Percentiles rank a stretch among this genome's conserved stretches.
phyloP scores from a whole-genome alignment of 2,888 invertebrate genomes.

The Heterodera filipjevi region DNA sequence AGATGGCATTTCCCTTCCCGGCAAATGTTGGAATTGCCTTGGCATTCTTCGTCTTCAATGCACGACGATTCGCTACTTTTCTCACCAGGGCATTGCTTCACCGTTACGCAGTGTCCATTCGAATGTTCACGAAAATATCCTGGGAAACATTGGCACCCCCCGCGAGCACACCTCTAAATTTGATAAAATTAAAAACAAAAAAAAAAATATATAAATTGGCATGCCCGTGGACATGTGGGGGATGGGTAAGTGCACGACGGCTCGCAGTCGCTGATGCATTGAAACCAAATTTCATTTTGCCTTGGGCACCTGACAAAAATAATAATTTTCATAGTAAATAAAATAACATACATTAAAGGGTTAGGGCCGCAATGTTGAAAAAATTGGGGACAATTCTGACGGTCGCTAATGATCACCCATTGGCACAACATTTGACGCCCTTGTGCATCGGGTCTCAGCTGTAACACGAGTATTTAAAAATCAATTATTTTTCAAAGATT shows the following conservation, averaged over 20 bases:
- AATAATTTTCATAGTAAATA: background rate
- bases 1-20: background rate
- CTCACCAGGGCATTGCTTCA: slow-evolving; percentile 11
- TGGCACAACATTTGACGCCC: slow-evolving; percentile 4
- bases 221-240: background rate
- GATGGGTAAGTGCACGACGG: slow-evolving; percentile 3
- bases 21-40: background rate
- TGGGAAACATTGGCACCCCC: background rate
- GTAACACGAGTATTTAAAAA: background rate
- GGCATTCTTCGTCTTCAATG: background rate
- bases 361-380: slow-evolving; percentile 6
- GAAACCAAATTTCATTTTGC: slow-evolving; percentile 10
- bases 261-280: slow-evolving; percentile 3
- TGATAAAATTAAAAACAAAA: background rate
- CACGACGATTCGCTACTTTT: background rate
- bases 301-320: background rate
- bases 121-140: slow-evolving; percentile 5
- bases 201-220: background rate
- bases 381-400: slow-evolving; percentile 10
- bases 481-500: too few relatives aligned
- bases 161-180: background rate
- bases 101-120: slow-evolving; percentile 17
- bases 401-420: slow-evolving; percentile 16
- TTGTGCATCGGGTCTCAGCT: slow-evolving; percentile 1
- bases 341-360: background rate